phyloP scores from a whole-genome alignment of 1,140 invertebrate genomes.

The Heterodera schachtii region DNA sequence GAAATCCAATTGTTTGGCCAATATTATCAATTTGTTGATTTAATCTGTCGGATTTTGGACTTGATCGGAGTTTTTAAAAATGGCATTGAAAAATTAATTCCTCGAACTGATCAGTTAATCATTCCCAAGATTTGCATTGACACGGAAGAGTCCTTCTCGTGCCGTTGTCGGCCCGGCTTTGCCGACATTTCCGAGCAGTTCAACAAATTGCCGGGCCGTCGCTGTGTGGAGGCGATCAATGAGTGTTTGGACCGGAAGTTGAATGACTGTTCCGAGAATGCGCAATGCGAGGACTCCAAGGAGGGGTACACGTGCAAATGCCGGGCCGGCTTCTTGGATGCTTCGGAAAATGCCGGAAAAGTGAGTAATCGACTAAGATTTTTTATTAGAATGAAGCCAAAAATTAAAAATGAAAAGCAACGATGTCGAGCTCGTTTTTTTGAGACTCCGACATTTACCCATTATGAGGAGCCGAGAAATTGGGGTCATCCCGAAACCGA shows the following conservation, averaged over 20 bases:
- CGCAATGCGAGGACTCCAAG: slow-evolving; percentile 78
- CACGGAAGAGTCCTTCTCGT: slow-evolving; percentile 59
- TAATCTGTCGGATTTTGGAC: no score
- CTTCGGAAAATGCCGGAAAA: slow-evolving; percentile 57
- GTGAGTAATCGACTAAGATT: not conserved
- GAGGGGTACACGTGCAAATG: slow-evolving; percentile 60
- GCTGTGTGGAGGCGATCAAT: slow-evolving; percentile 75
- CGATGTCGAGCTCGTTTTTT: no score
- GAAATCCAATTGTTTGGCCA: no score
- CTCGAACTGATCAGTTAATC: not conserved
- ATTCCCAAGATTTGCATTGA: slow-evolving; percentile 53
- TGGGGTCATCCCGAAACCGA: no score
- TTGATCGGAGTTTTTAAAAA: no score
- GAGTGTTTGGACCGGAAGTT: slow-evolving; percentile 82
- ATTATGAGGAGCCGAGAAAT: no score
- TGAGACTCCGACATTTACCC: no score
- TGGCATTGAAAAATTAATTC: no score
- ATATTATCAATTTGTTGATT: no score
- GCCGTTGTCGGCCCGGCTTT: slow-evolving; percentile 63
- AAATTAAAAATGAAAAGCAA: no score
- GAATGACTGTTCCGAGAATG: slow-evolving; percentile 86
- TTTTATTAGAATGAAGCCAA: no score
- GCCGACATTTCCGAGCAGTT: slow-evolving; percentile 65
- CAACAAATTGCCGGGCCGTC: slow-evolving; percentile 58
- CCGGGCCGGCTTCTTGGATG: slow-evolving; percentile 58